Evolutionary conservation across 2,888 invertebrate genomes (phyloP).

Genomic region (Coelogynopora nodosa): DNA sequence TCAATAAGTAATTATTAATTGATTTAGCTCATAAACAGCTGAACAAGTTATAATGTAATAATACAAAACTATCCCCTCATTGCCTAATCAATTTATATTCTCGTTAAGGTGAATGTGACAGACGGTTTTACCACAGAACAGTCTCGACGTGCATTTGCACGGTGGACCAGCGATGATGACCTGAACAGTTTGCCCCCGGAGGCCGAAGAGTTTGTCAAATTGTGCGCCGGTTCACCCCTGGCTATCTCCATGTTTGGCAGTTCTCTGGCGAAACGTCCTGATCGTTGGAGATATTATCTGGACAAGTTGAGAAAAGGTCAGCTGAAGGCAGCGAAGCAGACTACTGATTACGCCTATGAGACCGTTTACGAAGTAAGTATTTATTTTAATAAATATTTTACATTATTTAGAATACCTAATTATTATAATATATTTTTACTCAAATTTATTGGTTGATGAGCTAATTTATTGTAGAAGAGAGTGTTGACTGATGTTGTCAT

Average conservation of each 20-base stretch:
- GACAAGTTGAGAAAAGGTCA: neutral
- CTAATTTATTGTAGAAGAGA: too few species aligned
- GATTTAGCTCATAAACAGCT: too few species aligned
- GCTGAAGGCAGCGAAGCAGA: neutral
- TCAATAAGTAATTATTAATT: too few species aligned
- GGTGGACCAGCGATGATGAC: neutral
- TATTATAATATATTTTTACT: too few species aligned
- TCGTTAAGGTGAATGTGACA: neutral
- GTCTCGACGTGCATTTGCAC: neutral
- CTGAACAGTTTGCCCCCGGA: neutral
- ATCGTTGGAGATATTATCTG: neutral
- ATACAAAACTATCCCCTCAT: too few species aligned
- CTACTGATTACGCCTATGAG: neutral
- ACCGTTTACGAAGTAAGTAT: neutral
- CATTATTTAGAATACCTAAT: too few species aligned
- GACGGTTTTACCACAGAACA: neutral
- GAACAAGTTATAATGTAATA: too few species aligned
- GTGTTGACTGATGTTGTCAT: too few species aligned
- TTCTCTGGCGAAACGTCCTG: neutral
- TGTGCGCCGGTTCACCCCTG: neutral
- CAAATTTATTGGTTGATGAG: too few species aligned
- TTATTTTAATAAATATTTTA: too few species aligned
- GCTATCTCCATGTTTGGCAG: neutral
- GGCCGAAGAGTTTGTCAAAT: neutral
- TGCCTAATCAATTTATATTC: too few species aligned